Evolutionary conservation across 92 coral and sea anemone genomes (phyloP).

Genomic region (Phenganax marumi): DNA sequence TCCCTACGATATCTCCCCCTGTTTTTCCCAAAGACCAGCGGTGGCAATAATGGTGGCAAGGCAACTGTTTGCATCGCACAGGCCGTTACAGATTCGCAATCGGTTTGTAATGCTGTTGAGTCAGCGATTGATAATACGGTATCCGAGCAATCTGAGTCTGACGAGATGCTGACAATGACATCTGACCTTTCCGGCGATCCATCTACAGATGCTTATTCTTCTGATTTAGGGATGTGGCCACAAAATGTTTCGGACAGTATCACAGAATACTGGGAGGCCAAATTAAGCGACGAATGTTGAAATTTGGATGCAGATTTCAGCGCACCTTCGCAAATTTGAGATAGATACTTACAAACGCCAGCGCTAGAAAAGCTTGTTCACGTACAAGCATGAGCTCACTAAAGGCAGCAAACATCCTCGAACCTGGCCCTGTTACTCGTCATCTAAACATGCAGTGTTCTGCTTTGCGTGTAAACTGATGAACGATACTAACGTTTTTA

Average conservation of each 20-base stretch:
- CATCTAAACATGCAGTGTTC: conserved; percentile 3
- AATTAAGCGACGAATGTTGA: conserved; percentile 10
- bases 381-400: conserved; percentile 1
- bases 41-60: conserved; percentile 7
- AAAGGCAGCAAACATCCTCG: neutral
- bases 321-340: conserved; percentile 16
- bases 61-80: neutral
- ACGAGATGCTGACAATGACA: conserved; percentile 1
- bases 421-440: conserved; percentile 4
- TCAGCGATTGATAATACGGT: conserved; percentile 11
- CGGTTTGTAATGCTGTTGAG: conserved; percentile 7
- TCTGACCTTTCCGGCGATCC: neutral
- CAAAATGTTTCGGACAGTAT: neutral
- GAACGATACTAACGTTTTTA: neutral
- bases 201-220: conserved; percentile 12
- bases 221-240: conserved; percentile 30
- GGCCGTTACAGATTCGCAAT: neutral
- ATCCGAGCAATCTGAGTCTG: conserved; percentile 15
- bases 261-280: conserved; percentile 27
- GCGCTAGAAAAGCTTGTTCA: conserved; percentile 34
- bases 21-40: conserved; percentile 2
- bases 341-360: conserved; percentile 25
- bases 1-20: conserved; percentile 1
- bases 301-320: conserved; percentile 36
- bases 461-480: too few relatives aligned